A percentile compares a stretch with the other conserved stretches of the same genome.
Evolutionary conservation across 2,113 vertebrate genomes (phyloP).

Genomic region (Labeo rohita): DNA sequence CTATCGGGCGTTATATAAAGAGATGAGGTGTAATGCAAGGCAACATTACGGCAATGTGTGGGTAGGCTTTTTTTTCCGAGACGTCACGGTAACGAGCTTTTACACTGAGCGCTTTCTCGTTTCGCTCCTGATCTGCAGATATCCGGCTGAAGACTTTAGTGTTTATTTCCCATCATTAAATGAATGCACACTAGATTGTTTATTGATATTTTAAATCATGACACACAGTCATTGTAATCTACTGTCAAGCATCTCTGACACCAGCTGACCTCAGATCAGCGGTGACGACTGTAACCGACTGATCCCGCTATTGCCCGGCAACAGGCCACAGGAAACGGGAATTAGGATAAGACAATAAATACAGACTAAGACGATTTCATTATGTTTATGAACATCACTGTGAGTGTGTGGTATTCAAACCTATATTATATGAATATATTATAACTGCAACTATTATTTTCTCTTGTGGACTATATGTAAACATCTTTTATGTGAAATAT

Average conservation of each 20-base stretch:
- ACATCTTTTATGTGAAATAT: too few relatives aligned
- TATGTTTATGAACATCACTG: background rate
- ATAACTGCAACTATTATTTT: too few relatives aligned
- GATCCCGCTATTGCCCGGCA: background rate
- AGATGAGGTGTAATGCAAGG: constrained; percentile 33
- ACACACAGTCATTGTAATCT: background rate
- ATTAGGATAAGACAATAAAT: constrained; percentile 3
- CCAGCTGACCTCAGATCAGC: background rate
- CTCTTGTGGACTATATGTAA: too few relatives aligned
- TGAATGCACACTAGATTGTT: background rate
- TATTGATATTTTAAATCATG: background rate
- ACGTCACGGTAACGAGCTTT: constrained; percentile 11
- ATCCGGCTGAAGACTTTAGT: background rate
- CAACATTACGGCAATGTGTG: background rate
- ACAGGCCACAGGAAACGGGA: background rate
- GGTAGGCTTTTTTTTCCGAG: constrained; percentile 23
- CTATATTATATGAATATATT: background rate
- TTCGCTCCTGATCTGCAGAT: background rate
- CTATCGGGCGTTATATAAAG: constrained; percentile 54
- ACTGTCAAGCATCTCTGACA: background rate
- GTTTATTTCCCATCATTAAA: background rate
- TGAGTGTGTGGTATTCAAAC: background rate
- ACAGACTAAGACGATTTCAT: background rate
- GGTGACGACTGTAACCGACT: background rate
- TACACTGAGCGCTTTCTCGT: background rate